Base-by-base conservation (phyloP, 2,113 vertebrate genomes). In the Anarhynchus alexandrinus region DNA sequence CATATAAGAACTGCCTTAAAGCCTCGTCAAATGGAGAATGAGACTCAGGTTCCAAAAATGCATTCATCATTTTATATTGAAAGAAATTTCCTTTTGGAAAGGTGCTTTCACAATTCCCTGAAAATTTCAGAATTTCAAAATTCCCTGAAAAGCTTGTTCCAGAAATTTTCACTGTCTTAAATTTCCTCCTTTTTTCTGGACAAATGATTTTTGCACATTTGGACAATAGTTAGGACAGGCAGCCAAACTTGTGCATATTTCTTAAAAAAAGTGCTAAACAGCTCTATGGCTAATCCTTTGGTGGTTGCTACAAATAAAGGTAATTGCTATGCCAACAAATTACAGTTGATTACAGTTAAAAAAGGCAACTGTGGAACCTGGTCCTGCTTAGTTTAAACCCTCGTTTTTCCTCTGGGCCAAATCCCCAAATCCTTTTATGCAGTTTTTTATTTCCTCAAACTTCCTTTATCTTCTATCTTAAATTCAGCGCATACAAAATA, bases 391-490 rank as follows among this genome's bases (percentile, higher is more conserved):
- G 61, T 78, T 93, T 77, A 96, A 96, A 79, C 23, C 21, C 70
- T 80, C 38, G 59, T 94, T 20, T 58, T 94, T 88, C 57, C 83
- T 94, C 73, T 65, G 61, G 65, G 73, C 49, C 73, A 93, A 87
- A 94, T 94, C 66, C 36, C 65, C 5, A 90, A 76, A 85, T 77
- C 51, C 45, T 86, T 93, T 94, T 62, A 87, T 55, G 30, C 12
- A 62, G 34, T 15, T 59, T 76, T 95, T 95, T 85, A 87, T 93
- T 93, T 93, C 78, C 51, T 87, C 66, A 77, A 52, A 86, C 36
- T 91, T 96, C 77, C 34, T 94, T 87, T 95, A 62, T 89, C 49
- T 91, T 79, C 83, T 43, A 54, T 36, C 66, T 93, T 65, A 79
- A 89, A 95, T 88, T 90, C 84, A 55, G 30, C 4, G 32, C 73